Percentiles rank a stretch among this genome's conserved stretches.
Conservation (phyloP, 2,888 invertebrate species). For the Caenorhabditis becei region DNA sequence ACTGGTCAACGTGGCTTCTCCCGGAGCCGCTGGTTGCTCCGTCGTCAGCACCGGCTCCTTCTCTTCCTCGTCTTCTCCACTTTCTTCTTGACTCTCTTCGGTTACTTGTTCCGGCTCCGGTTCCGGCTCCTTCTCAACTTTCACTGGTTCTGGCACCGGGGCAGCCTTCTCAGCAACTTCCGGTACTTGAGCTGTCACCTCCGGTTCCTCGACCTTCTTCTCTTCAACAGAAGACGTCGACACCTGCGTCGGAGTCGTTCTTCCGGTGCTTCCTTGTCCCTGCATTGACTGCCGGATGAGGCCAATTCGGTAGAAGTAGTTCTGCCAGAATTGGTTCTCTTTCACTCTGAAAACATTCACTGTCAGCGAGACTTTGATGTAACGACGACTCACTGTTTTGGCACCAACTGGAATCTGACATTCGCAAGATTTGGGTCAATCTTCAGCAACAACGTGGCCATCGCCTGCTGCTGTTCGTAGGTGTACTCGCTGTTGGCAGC, state of each 20-base stretch:
- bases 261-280: conserved; percentile 47
- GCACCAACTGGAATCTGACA: conserved; percentile 99
- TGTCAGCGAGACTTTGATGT: neutral
- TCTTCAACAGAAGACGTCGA: conserved; percentile 5
- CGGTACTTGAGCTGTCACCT: neutral
- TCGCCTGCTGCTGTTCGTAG: conserved; percentile 88
- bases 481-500: conserved; percentile 87
- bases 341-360: conserved; percentile 83
- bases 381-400: conserved; percentile 90
- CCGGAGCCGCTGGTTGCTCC: conserved; percentile 54
- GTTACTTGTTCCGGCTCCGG: too few relatives aligned
- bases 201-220: conserved; percentile 27
- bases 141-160: conserved; percentile 14
- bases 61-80: conserved; percentile 26
- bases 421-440: conserved; percentile 96
- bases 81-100: conserved; percentile 43
- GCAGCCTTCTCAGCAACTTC: conserved; percentile 20
- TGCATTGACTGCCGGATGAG: conserved; percentile 94
- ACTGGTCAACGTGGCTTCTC: conserved; percentile 53
- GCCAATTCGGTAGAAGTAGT: conserved; percentile 99
- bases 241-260: conserved; percentile 26
- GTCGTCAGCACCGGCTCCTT: conserved; percentile 21
- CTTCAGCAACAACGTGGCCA: conserved; percentile 94
- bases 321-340: conserved; percentile 99
- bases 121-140: neutral